Evolutionary conservation across 2,888 invertebrate genomes (phyloP).

Genomic region (Drosophila tanythrix): DNA sequence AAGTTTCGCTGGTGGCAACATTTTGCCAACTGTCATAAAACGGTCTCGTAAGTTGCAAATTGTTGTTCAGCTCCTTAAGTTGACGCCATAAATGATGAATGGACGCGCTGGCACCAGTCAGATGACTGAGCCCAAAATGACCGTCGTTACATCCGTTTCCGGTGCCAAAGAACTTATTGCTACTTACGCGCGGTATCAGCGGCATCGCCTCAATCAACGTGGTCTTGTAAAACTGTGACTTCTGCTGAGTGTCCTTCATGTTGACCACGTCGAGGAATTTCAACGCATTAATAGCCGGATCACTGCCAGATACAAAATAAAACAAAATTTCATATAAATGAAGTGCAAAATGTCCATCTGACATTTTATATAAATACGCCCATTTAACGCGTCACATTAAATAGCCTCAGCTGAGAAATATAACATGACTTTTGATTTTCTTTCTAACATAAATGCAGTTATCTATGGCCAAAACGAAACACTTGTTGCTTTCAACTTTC

Average conservation of each 20-base stretch:
- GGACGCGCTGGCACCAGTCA: constrained; percentile 32
- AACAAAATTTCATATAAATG: constrained; percentile 31
- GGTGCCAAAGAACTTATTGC: constrained; percentile 19
- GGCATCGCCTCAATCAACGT: constrained; percentile 94
- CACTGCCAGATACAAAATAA: constrained; percentile 86
- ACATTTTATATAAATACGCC: not conserved
- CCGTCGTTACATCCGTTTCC: constrained; percentile 49
- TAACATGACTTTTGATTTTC: not conserved
- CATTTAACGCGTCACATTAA: not conserved
- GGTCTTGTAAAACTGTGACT: constrained; percentile 94
- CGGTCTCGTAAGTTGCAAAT: constrained; percentile 66
- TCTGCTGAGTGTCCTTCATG: constrained; percentile 95
- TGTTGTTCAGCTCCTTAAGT: constrained; percentile 57
- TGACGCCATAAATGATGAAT: constrained; percentile 71
- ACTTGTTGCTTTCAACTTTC: not conserved
- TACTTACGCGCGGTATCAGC: constrained; percentile 93
- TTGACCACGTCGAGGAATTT: constrained; percentile 97
- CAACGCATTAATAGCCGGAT: constrained; percentile 95
- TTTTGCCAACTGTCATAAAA: constrained; percentile 65
- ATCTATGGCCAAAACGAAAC: not conserved
- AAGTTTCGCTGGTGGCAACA: constrained; percentile 31
- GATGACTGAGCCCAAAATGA: constrained; percentile 21
- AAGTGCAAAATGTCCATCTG: constrained; percentile 4
- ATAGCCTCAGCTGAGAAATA: not conserved
- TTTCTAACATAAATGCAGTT: not conserved